Conservation (phyloP, 2,888 invertebrate genomes). For the Lomographa bimaculata region DNA sequence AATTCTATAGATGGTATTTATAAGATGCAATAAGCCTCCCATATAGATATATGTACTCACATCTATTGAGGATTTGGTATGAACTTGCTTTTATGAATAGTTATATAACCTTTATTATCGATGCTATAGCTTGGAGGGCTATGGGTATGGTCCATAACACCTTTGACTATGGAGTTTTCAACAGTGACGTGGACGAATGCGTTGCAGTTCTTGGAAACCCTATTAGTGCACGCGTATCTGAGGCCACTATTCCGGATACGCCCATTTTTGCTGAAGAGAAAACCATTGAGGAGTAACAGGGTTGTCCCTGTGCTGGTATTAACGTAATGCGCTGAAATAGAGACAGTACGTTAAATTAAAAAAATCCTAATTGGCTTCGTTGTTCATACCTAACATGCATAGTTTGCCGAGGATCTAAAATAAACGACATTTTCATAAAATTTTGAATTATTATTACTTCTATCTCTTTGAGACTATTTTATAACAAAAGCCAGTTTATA, state of each 20-base stretch:
- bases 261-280: constrained; percentile 43
- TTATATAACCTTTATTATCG: constrained; percentile 9
- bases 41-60: too few relatives aligned
- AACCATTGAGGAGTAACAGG: constrained; percentile 39
- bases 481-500: too few relatives aligned
- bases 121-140: constrained; percentile 25
- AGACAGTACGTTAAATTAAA: too few relatives aligned
- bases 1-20: too few relatives aligned
- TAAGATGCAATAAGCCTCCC: too few relatives aligned
- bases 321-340: constrained; percentile 40
- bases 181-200: constrained; percentile 33
- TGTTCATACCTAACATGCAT: too few relatives aligned
- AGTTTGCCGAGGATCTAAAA: too few relatives aligned
- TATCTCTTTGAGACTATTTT: too few relatives aligned
- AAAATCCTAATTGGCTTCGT: too few relatives aligned
- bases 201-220: constrained; percentile 6
- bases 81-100: constrained; percentile 2
- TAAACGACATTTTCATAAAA: too few relatives aligned
- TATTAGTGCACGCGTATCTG: constrained; percentile 9
- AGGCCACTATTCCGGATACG: constrained; percentile 23
- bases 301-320: constrained; percentile 30
- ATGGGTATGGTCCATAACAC: constrained; percentile 35
- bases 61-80: too few relatives aligned
- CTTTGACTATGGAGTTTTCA: constrained; percentile 35
- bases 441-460: too few relatives aligned